Evolutionary conservation across 2,113 vertebrate species (phyloP).

Genomic region (Callaeas wilsoni): DNA sequence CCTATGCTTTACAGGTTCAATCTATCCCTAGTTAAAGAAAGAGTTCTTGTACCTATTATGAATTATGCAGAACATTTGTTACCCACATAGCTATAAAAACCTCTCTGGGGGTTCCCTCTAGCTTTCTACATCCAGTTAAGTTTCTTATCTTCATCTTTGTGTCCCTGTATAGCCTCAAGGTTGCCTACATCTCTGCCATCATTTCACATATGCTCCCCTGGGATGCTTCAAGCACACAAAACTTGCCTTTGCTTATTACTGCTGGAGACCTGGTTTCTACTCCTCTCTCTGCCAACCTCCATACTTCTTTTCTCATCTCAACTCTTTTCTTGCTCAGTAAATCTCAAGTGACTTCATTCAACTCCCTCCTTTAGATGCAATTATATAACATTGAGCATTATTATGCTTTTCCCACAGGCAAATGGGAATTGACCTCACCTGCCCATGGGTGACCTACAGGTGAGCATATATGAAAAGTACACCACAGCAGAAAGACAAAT

Average conservation of each 20-base stretch:
- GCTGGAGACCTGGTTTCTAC: background rate
- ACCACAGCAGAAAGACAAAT: background rate
- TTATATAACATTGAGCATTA: background rate
- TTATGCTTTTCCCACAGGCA: background rate
- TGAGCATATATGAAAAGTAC: background rate
- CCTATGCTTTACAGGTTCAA: background rate
- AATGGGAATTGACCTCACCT: background rate
- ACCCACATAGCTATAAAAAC: background rate
- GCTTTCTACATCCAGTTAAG: constrained; percentile 1
- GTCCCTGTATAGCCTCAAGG: constrained; percentile 9
- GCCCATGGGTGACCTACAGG: background rate
- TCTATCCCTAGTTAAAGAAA: background rate
- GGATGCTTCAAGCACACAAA: background rate
- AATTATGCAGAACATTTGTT: constrained; percentile 27
- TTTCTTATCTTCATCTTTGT: constrained; percentile 16
- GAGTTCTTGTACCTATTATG: background rate
- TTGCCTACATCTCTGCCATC: constrained; percentile 9
- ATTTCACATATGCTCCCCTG: background rate
- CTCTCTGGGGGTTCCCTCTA: background rate
- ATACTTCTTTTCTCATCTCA: background rate
- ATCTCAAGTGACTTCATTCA: background rate
- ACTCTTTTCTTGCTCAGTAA: background rate
- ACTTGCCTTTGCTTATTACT: background rate
- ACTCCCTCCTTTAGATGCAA: background rate
- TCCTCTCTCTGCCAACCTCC: background rate